These are phyloP conservation scores for Rafetus swinhoei DNA, from an alignment of 2,113 vertebrate genomes.

Conservation along the genomic window DNA sequence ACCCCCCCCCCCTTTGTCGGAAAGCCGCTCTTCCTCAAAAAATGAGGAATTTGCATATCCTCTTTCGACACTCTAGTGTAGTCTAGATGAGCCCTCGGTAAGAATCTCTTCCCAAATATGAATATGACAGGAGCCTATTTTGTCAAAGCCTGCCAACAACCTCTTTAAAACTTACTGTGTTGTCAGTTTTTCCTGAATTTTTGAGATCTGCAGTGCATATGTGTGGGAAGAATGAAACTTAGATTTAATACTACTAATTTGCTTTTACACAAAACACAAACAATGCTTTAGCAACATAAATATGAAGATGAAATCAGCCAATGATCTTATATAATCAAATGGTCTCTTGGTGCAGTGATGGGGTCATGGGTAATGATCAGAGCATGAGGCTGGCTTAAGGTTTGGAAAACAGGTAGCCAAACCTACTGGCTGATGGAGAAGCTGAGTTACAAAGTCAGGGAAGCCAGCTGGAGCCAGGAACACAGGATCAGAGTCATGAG, in stretches of 20 bases:
- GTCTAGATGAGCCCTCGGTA: no score
- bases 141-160: not conserved
- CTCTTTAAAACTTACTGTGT: not conserved
- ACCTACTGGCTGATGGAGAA: no score
- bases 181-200: not conserved
- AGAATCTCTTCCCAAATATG: fast-evolving
- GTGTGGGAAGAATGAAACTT: not conserved
- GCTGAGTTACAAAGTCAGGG: no score
- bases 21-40: no score
- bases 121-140: not conserved
- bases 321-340: not conserved
- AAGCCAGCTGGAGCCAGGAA: no score
- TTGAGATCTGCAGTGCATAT: not conserved
- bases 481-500: no score
- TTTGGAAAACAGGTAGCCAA: no score
- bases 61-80: no score
- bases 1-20: no score
- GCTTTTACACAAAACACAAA: fast-evolving
- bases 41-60: no score
- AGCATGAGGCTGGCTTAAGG: no score
- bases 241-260: not conserved
- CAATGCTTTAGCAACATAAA: not conserved
- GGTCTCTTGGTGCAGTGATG: not conserved
- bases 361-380: not conserved
- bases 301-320: fast-evolving